Base-by-base conservation (phyloP, 2,113 vertebrate species). In the Marmota flaviventris region DNA sequence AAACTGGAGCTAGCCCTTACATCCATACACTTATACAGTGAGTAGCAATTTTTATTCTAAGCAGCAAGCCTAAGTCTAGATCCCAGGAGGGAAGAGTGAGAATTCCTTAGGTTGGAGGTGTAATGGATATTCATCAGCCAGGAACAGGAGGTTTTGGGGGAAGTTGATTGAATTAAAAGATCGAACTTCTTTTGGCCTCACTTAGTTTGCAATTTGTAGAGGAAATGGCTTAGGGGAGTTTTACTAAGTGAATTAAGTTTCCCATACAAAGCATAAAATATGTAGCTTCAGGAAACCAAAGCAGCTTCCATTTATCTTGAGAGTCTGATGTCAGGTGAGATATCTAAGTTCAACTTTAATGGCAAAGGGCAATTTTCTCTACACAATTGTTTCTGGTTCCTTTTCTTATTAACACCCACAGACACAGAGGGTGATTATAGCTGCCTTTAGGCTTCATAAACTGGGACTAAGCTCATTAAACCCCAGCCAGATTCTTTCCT, bases 191-290 rank as follows among this genome's bases (percentile, higher is more conserved):
- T 93, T 83, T 90, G 70, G 51, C 67, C 45, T 84, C 48, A 27
- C 13, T 53, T 69, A 76, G 14, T 89, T 93, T 97, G 61, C 77
- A 67, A 0, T 96, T 93, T 94, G 20, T n/a, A 92, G 67, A 56
- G 32, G 53, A 51, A 65, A 25, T 45, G 20, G 56, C 73, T 90
- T 56, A 45, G 25, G 39, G 65, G 39, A 85, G 10, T 78, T 83
- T 73, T 83, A 53, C 58, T 89, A 51, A 96, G 34, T 53, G 39
- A 65, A 76, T 78, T 65, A 51, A 37, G 18, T 81, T 93, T 61
- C n/a, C n/a, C 5, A 51, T 73, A 82, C 53, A 70, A 89, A 85
- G 77, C 42, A 63, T 84, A 32, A 63, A 51, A 69, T 82, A 22
- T 67, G 24, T 56, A 72, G 42, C n/a, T 73, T 96, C 27, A 32